phyloP scores from a whole-genome alignment of 2,113 vertebrate genomes.

The Cyanoramphus novaezelandiae region DNA sequence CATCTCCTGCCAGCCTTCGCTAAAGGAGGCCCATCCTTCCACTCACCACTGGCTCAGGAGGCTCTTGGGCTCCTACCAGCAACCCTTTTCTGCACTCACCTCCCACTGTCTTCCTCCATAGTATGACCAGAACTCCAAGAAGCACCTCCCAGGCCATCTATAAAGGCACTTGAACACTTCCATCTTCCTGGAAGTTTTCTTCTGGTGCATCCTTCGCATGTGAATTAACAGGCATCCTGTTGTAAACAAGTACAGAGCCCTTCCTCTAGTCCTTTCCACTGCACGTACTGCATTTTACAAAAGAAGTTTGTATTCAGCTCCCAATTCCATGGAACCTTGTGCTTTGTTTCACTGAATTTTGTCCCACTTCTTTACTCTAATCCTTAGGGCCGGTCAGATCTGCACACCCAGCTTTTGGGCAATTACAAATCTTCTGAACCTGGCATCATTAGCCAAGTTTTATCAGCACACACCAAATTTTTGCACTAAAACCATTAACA shows the following conservation, averaged over 20 bases:
- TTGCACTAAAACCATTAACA: slow-evolving; percentile 28
- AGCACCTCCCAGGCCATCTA: background rate
- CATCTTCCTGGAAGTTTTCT: background rate
- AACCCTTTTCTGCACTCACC: background rate
- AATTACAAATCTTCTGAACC: slow-evolving; percentile 17
- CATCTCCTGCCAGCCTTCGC: background rate
- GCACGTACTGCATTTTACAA: background rate
- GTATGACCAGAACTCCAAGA: background rate
- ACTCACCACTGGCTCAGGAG: background rate
- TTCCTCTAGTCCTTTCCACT: background rate
- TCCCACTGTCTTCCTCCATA: background rate
- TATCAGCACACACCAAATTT: slow-evolving; percentile 50
- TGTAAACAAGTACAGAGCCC: background rate
- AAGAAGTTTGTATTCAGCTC: background rate
- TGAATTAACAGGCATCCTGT: background rate
- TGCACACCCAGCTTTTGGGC: slow-evolving; percentile 11
- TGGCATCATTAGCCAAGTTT: slow-evolving; percentile 32
- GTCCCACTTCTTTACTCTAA: background rate
- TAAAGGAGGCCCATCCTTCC: background rate
- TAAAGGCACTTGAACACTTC: background rate
- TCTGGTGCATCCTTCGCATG: background rate
- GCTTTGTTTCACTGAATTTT: slow-evolving; percentile 2
- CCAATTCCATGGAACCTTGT: background rate
- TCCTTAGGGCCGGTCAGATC: slow-evolving; percentile 36
- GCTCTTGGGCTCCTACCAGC: background rate